Percentiles rank a stretch among this genome's conserved stretches.
Conservation (phyloP, 2,797 vertebrate genomes). For the Chelidonichthys spinosus region DNA sequence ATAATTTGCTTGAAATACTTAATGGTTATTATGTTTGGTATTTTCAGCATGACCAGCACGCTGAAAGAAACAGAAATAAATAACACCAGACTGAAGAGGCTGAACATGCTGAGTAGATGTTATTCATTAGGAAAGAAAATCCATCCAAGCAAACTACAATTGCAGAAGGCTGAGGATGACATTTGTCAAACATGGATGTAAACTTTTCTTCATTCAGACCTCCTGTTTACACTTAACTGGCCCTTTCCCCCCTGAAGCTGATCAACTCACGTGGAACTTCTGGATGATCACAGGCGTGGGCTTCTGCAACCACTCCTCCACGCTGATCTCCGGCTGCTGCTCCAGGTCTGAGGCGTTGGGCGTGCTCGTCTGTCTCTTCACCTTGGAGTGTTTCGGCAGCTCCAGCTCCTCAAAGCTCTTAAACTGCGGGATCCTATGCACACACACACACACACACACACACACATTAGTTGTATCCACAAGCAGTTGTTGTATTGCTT, state of each 20-base stretch:
- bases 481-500: background rate
- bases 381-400: conserved; percentile 96
- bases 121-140: too few species aligned
- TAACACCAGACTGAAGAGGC: too few species aligned
- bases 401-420: conserved; percentile 96
- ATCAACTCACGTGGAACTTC: conserved; percentile 90
- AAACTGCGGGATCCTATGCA: conserved; percentile 91
- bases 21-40: background rate
- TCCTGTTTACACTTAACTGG: background rate
- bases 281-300: conserved; percentile 90
- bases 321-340: conserved; percentile 89
- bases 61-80: too few species aligned
- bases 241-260: background rate
- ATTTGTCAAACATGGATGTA: background rate
- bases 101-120: too few species aligned
- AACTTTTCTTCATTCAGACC: too few species aligned
- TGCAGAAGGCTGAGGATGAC: background rate
- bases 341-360: conserved; percentile 89
- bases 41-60: background rate
- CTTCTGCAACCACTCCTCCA: conserved; percentile 89
- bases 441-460: background rate
- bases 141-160: background rate
- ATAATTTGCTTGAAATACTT: background rate
- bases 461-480: background rate
- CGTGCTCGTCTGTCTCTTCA: conserved; percentile 95